phyloP scores from a whole-genome alignment of 2,888 invertebrate genomes.

The Argyra leucocephala region DNA sequence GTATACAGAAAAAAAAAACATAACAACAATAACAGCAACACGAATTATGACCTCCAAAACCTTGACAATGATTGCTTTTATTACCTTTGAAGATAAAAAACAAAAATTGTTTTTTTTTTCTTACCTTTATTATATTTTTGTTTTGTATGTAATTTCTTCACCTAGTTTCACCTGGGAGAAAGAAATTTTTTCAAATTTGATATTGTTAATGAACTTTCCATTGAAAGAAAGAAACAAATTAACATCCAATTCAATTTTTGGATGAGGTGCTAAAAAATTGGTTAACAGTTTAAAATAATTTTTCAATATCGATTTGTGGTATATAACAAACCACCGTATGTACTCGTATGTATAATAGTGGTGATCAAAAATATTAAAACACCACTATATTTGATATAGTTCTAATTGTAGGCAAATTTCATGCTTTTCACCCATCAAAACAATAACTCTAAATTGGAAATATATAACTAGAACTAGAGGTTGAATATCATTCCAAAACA shows the following conservation, averaged over 20 bases:
- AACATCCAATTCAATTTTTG: neutral
- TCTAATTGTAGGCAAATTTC: too few relatives aligned
- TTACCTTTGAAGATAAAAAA: neutral
- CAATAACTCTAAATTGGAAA: too few relatives aligned
- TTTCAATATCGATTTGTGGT: too few relatives aligned
- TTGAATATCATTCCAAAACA: too few relatives aligned
- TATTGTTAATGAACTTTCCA: neutral
- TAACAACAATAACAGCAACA: neutral
- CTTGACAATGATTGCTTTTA: slow-evolving; percentile 3
- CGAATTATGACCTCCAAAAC: slow-evolving; percentile 1
- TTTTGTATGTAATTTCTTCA: neutral
- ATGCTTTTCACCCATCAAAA: too few relatives aligned
- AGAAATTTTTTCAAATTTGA: slow-evolving; percentile 2
- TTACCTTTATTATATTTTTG: neutral
- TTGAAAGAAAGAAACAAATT: neutral
- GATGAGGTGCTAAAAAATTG: neutral
- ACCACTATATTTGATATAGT: too few relatives aligned
- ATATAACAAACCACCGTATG: too few relatives aligned
- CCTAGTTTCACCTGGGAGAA: neutral
- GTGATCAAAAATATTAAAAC: too few relatives aligned
- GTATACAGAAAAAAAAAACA: neutral
- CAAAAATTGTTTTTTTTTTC: neutral
- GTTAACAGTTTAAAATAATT: neutral
- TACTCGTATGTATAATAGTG: too few relatives aligned
- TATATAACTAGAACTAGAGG: too few relatives aligned